phyloP scores from a whole-genome alignment of 2,888 invertebrate species.

The Trypoxylon attenuatum region DNA sequence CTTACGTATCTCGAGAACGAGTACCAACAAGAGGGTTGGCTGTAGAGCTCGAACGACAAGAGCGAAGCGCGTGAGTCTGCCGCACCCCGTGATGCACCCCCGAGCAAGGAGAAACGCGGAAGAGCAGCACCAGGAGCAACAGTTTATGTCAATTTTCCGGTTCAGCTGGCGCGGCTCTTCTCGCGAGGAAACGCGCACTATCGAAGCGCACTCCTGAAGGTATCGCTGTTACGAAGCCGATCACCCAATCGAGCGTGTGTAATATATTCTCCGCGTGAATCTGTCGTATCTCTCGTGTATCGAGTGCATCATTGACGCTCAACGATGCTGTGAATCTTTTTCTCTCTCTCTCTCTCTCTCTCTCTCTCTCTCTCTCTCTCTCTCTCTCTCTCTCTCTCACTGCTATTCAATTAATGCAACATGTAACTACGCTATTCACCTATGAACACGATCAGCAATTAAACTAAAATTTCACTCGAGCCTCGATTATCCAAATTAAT shows the following conservation, averaged over 20 bases:
- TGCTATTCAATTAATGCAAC: too few species aligned
- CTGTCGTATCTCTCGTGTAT: too few species aligned
- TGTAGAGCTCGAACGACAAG: conserved; percentile 16
- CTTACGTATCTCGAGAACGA: conserved; percentile 33
- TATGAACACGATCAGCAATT: too few species aligned
- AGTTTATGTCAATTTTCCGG: conserved; percentile 59
- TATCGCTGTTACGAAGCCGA: conserved; percentile 43
- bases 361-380: neutral
- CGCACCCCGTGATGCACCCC: conserved; percentile 17
- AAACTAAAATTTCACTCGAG: too few species aligned
- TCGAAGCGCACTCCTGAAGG: conserved; percentile 38
- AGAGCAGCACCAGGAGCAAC: conserved; percentile 46
- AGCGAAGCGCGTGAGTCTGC: conserved; percentile 25
- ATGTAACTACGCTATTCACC: too few species aligned
- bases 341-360: neutral
- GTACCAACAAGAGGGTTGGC: conserved; percentile 19
- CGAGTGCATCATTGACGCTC: too few species aligned
- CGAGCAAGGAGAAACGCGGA: conserved; percentile 33
- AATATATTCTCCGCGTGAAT: conserved; percentile 32
- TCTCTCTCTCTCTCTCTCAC: too few species aligned
- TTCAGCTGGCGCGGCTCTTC: conserved; percentile 23
- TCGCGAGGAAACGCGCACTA: conserved; percentile 8
- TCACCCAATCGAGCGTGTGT: conserved; percentile 41
- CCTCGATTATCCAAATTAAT: too few species aligned
- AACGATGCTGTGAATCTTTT: neutral